These are phyloP conservation scores for Diloba caeruleocephala DNA, from an alignment of 2,888 invertebrate species.

Conservation along the genomic window DNA sequence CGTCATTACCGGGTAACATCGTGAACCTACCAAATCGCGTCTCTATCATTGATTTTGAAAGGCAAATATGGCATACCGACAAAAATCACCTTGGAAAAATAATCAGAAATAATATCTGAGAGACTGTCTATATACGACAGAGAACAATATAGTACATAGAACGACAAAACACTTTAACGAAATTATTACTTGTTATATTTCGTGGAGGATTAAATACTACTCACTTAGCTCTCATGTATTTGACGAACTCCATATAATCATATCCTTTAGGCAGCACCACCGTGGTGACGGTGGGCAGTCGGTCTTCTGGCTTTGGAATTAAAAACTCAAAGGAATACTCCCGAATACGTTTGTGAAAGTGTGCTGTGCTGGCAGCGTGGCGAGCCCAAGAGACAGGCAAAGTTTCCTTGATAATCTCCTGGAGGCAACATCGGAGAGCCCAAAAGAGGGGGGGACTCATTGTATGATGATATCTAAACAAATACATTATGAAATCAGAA, in stretches of 20 bases:
- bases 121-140: too few species aligned
- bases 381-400: constrained; percentile 91
- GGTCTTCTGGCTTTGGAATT: constrained; percentile 90
- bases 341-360: constrained; percentile 91
- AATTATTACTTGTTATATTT: too few species aligned
- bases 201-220: too few species aligned
- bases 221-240: constrained; percentile 76
- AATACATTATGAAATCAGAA: too few species aligned
- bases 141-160: too few species aligned
- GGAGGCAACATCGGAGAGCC: constrained; percentile 94
- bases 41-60: too few species aligned
- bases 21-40: too few species aligned
- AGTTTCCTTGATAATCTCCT: constrained; percentile 92
- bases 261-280: constrained; percentile 73
- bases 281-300: constrained; percentile 77
- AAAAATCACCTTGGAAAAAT: too few species aligned
- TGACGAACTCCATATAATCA: constrained; percentile 67
- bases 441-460: constrained; percentile 94
- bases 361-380: constrained; percentile 91
- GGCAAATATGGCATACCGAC: too few species aligned
- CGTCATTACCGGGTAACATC: too few species aligned
- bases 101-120: too few species aligned
- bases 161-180: too few species aligned
- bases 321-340: constrained; percentile 92
- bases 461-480: constrained; percentile 94